These are phyloP conservation scores for Aurelia sp. DNA, from an alignment of 30 jellyfish, hydroid and myxozoan species.

Conservation along the genomic window DNA sequence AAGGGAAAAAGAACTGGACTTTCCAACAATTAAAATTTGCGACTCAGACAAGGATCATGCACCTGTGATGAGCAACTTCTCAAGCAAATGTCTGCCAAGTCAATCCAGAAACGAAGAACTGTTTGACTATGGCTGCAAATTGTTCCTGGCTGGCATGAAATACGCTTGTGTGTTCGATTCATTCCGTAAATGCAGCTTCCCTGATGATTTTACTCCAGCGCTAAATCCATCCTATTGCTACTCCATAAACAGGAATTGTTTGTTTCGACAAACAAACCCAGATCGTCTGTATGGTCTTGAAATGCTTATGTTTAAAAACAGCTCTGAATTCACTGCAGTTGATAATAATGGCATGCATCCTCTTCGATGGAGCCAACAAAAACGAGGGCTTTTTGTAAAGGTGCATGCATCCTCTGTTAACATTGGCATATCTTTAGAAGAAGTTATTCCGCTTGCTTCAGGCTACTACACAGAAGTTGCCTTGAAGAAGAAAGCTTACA, in stretches of 20 bases:
- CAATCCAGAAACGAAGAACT: neutral
- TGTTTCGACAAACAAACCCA: neutral
- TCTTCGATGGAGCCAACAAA: neutral
- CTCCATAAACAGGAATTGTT: conserved; percentile 15
- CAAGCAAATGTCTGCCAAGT: too few relatives aligned
- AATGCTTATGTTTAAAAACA: conserved; percentile 13
- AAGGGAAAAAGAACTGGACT: too few relatives aligned
- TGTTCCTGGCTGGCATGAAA: conserved; percentile 12
- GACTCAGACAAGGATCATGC: too few relatives aligned
- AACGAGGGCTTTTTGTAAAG: conserved; percentile 7
- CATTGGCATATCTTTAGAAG: neutral
- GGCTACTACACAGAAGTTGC: conserved; percentile 17
- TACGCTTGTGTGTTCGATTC: conserved; percentile 3
- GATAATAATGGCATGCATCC: too few relatives aligned
- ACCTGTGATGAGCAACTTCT: too few relatives aligned
- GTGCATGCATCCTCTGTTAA: conserved; percentile 8
- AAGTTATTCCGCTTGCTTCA: conserved; percentile 3
- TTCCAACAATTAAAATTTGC: too few relatives aligned
- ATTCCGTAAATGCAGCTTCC: neutral
- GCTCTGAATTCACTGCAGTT: too few relatives aligned
- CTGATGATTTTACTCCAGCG: conserved; percentile 16
- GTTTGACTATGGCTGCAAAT: conserved; percentile 26
- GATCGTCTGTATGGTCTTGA: conserved; percentile 16
- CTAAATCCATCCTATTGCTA: conserved; percentile 6
- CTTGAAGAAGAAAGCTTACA: neutral